Evolutionary conservation across 2,113 vertebrate species (phyloP), one percentile per base, ranked within the genome.

Genomic region (Perca fluviatilis): DNA sequence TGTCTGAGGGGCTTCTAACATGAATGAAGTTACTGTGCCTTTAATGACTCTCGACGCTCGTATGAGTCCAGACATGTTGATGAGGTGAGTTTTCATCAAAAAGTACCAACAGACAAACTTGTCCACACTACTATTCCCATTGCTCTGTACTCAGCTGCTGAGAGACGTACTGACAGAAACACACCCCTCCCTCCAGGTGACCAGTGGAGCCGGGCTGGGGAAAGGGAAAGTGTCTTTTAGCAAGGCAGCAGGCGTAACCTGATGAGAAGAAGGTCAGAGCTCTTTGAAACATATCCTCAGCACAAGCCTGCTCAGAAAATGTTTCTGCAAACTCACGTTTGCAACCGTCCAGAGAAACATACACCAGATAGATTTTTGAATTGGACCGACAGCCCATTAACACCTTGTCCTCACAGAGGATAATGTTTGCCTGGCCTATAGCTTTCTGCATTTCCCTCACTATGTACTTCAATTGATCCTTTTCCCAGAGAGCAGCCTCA

Each of bases 91-190:
- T 63, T 40, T 63, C 3, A 21, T 40, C 61, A n/a, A 33, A 63
- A 5, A 63, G 11, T 63, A 27, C 27, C 27, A 2, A 27, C 27
- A 63, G 33, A 40, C 54, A 25, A 14, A 13, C 8, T 40, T 40
- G 8, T 40, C 2, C 8, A 8, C 36, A 30, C 27, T 67, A 12
- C 30, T 88, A 79, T 36, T 9, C 6, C 79, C 85, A 83, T 33
- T 33, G 30, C 30, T 33, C 30, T 33, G 30, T 33, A 23, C 71
- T 76, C 49, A 90, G 75, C 66, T 83, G 79, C 56, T 85, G 71
- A 13, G 79, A 88, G 50, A 95, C 82, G 11, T 93, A 92, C 74
- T 92, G 92, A 76, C 94, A 94, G 77, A 95, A 95, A 46, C 91
- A 95, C 27, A 92, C 73, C 0, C 87, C 90, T 82, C 79, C 84